Conservation (phyloP, 2,888 invertebrate genomes). For the Leucania comma region DNA sequence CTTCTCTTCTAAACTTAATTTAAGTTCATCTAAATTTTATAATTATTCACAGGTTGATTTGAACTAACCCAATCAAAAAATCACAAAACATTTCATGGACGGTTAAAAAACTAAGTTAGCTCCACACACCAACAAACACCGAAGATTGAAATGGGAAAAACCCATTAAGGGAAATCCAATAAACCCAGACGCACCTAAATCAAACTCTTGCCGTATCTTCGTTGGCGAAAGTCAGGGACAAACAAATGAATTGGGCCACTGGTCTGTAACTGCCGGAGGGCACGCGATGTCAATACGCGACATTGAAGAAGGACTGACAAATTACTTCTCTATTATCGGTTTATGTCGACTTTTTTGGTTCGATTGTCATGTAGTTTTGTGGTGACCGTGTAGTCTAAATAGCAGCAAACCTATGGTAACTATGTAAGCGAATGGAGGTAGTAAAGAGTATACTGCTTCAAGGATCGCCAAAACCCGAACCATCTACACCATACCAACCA, state of each 20-base stretch:
- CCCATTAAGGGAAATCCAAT: conserved; percentile 53
- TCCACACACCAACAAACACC: conserved; percentile 3
- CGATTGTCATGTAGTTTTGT: conserved; percentile 20
- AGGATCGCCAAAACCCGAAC: too few species aligned
- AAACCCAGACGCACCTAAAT: conserved; percentile 63
- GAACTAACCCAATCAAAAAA: too few species aligned
- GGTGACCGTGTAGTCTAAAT: background rate
- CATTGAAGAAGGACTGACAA: conserved; percentile 69
- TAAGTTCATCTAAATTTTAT: too few species aligned
- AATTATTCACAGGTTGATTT: too few species aligned
- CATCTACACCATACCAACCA: too few species aligned
- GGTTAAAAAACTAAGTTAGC: background rate
- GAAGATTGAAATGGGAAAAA: conserved; percentile 54
- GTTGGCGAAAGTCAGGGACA: conserved; percentile 73
- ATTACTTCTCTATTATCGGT: conserved; percentile 70
- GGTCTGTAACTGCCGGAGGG: conserved; percentile 66
- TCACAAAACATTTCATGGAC: too few species aligned
- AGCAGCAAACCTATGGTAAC: too few species aligned
- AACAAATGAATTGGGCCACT: conserved; percentile 68
- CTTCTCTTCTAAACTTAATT: background rate
- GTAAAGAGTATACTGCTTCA: too few species aligned
- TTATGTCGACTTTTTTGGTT: conserved; percentile 51
- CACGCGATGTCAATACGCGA: conserved; percentile 73
- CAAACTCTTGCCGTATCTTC: conserved; percentile 72
- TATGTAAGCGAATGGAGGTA: too few species aligned